phyloP scores from a whole-genome alignment of 2,797 vertebrate species.

The Argentina silus region DNA sequence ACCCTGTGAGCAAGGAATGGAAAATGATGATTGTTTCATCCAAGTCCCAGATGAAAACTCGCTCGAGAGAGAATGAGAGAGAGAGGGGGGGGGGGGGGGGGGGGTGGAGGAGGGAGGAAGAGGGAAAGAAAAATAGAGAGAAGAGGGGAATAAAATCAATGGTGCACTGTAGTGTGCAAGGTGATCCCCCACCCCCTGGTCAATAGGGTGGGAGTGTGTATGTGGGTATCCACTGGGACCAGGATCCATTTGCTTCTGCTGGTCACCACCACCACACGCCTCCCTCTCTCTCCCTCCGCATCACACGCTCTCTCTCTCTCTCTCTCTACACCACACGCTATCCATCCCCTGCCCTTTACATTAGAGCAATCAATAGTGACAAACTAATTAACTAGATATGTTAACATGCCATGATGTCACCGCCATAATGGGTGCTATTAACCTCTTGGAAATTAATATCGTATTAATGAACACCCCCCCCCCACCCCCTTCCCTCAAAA shows the following conservation, averaged over 20 bases:
- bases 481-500: conserved; percentile 17
- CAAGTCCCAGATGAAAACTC: conserved; percentile 99
- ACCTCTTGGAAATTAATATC: conserved; percentile 60
- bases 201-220: conserved; percentile 76
- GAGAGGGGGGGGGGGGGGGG: neutral
- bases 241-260: conserved; percentile 74
- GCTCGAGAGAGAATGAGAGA: conserved; percentile 69
- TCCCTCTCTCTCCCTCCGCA: neutral
- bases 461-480: conserved; percentile 65
- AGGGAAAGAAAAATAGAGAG: conserved; percentile 52
- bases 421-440: conserved; percentile 63
- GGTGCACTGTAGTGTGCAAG: conserved; percentile 79
- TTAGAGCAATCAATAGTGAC: conserved; percentile 80
- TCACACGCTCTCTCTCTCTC: conserved; percentile 43
- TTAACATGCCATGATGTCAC: conserved; percentile 79
- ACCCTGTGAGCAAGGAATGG: conserved; percentile 36
- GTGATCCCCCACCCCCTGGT: conserved; percentile 73
- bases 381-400: conserved; percentile 84
- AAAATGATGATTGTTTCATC: conserved; percentile 97
- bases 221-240: conserved; percentile 70
- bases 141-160: conserved; percentile 82
- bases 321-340: conserved; percentile 27
- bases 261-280: conserved; percentile 67
- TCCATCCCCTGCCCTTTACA: conserved; percentile 70
- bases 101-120: conserved; percentile 6